Percentiles rank a stretch among this genome's conserved stretches.
These are phyloP conservation scores for Diarsia dahlii DNA, from an alignment of 2,888 invertebrate genomes.

Conservation along the genomic window DNA sequence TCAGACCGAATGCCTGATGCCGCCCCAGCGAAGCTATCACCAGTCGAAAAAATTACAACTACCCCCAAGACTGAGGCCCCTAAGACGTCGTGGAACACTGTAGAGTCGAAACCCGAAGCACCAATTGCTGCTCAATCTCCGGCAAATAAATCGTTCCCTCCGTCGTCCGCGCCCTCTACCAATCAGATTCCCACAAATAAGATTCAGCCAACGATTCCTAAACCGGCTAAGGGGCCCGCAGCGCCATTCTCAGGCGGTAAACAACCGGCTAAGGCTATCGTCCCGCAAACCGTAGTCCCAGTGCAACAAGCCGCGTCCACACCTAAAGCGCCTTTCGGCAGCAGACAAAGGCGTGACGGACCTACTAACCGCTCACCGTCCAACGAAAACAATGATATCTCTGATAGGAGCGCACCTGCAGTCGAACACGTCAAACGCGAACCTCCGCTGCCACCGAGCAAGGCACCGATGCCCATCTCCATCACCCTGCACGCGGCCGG, in stretches of 20 bases:
- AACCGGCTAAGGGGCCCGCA: slow-evolving; percentile 83
- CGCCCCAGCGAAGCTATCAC: slow-evolving; percentile 72
- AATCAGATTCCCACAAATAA: slow-evolving; percentile 76
- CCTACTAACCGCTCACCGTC: slow-evolving; percentile 83
- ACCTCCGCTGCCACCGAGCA: slow-evolving; percentile 85
- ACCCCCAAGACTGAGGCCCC: slow-evolving; percentile 78
- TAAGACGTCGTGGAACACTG: slow-evolving; percentile 82
- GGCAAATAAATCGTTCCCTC: slow-evolving; percentile 78
- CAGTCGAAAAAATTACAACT: slow-evolving; percentile 77
- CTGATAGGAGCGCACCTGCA: slow-evolving; percentile 70
- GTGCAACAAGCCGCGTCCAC: slow-evolving; percentile 86
- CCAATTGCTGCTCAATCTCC: slow-evolving; percentile 64
- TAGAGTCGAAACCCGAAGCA: slow-evolving; percentile 73
- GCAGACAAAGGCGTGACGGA: slow-evolving; percentile 87
- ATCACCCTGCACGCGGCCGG: slow-evolving; percentile 87
- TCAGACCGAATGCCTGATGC: slow-evolving; percentile 74
- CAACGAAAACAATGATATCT: slow-evolving; percentile 77
- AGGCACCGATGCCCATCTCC: slow-evolving; percentile 88
- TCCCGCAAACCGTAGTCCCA: slow-evolving; percentile 85
- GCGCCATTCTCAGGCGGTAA: slow-evolving; percentile 88
- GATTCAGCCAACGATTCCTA: slow-evolving; percentile 77
- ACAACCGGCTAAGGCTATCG: slow-evolving; percentile 84
- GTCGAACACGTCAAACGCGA: slow-evolving; percentile 82
- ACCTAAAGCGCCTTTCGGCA: slow-evolving; percentile 87
- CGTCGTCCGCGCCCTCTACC: slow-evolving; percentile 70